Evolutionary conservation across 2,797 vertebrate genomes (phyloP).

Genomic region (Sebastes oblongus): DNA sequence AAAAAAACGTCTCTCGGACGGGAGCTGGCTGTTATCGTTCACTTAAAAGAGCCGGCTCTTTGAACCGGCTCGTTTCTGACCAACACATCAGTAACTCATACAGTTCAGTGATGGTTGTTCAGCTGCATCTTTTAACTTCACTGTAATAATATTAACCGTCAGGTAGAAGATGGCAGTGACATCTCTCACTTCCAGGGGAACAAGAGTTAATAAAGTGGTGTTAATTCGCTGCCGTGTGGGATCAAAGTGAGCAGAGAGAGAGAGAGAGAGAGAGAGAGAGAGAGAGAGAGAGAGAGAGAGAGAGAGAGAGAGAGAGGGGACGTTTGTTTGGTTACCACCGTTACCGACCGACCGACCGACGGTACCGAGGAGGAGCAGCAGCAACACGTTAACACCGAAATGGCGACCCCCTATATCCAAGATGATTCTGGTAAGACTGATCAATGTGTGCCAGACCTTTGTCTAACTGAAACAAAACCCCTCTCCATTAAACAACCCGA

Average conservation of each 20-base stretch:
- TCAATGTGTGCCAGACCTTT: conserved; percentile 42
- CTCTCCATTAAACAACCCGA: neutral
- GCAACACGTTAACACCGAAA: conserved; percentile 83
- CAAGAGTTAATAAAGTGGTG: neutral
- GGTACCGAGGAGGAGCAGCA: conserved; percentile 68
- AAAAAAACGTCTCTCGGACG: too few species aligned
- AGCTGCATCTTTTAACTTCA: neutral
- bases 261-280: too few species aligned
- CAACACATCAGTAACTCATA: too few species aligned
- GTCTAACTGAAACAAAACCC: neutral
- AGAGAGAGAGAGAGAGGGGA: neutral
- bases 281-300: too few species aligned
- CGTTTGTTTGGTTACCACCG: neutral
- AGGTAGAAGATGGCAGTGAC: conserved; percentile 25
- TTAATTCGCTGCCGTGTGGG: neutral
- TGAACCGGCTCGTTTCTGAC: too few species aligned
- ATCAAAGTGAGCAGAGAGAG: neutral
- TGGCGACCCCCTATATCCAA: conserved; percentile 96
- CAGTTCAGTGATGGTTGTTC: neutral
- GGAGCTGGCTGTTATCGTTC: too few species aligned
- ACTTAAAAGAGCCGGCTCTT: too few species aligned
- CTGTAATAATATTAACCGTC: neutral
- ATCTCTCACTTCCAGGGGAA: neutral
- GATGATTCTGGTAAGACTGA: conserved; percentile 91
- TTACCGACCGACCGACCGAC: neutral